phyloP scores from a whole-genome alignment of 2,797 vertebrate genomes.

The Pantherophis vulpinus region DNA sequence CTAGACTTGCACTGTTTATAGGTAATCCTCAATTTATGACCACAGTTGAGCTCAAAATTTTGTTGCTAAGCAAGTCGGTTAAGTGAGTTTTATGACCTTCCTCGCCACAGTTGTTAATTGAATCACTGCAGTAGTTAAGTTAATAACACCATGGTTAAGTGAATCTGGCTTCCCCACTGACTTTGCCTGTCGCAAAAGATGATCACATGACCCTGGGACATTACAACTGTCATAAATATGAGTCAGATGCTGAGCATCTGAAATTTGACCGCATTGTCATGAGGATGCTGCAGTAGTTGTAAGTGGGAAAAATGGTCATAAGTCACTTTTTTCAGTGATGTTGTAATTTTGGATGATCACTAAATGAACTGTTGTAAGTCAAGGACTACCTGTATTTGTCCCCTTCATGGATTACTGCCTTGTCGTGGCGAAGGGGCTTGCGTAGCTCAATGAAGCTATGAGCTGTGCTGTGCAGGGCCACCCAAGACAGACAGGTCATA shows the following conservation, averaged over 20 bases:
- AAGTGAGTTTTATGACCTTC: not conserved
- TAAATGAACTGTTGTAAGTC: too few species aligned
- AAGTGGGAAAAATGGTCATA: not conserved
- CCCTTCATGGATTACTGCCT: too few species aligned
- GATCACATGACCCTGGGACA: not conserved
- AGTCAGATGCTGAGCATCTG: not conserved
- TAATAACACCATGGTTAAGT: not conserved
- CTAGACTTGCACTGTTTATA: not conserved
- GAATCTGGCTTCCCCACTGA: not conserved
- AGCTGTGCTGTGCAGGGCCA: too few species aligned
- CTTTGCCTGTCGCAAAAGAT: not conserved
- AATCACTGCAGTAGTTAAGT: not conserved
- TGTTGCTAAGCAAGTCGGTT: not conserved
- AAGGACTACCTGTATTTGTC: too few species aligned
- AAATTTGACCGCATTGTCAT: not conserved
- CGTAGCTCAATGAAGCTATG: too few species aligned
- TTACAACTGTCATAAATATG: not conserved
- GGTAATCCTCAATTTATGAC: not conserved
- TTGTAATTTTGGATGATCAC: too few species aligned
- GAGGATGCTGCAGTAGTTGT: not conserved
- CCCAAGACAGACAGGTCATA: too few species aligned
- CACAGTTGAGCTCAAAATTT: not conserved
- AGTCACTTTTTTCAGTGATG: not conserved
- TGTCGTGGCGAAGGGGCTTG: too few species aligned
- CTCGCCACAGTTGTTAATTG: not conserved